Evolutionary conservation across 2,888 invertebrate species (phyloP), one percentile per base, ranked within the genome.

Genomic region (Physocephala rufipes): DNA sequence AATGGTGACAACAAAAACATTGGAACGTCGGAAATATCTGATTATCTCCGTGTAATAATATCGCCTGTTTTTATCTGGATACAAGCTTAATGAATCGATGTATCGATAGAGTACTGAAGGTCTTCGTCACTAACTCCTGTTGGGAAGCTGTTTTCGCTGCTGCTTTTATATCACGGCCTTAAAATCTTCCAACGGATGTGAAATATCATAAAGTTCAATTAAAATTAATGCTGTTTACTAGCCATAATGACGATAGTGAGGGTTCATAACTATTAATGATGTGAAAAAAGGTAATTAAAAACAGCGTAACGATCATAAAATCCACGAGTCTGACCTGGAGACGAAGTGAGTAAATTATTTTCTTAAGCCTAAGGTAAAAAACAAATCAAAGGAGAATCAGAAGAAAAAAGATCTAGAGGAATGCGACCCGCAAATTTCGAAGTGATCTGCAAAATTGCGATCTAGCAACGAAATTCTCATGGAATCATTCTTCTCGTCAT

Each of bases 81-180:
- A 61, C 49, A n/a, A 47, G 64, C 24, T 64, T 70, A 63, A 66
- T 71, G 66, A 71, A 71, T 36, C 4, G 5, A 36, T 36, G 36
- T 36, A 36, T 36, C 4, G 5, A 36, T 36, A 9, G 9, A 9
- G 36, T 7, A 9, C 36, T 4, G 36, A 9, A 36, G 36, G 36
- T 36, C 9, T 36, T 36, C 5, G 36, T 4, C 5, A 9, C 24
- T 19, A 24, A 1, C 26, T 58, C 58, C 26, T 49, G 43, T 43
- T 26, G 53, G 43, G 30, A 43, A 51, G 15, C 43, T 26, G 43
- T 61, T 67, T 61, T 49, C 45, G 59, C 30, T 24, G 49, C n/a
- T 51, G 21, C 62, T 68, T 49, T 61, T 68, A n/a, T 51, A 51
- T 49, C 19, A 28, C 7, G 49, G 49, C 68, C 68, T 68, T 49